Conservation (phyloP, 2,888 invertebrate genomes). For the Thelaira solivaga region DNA sequence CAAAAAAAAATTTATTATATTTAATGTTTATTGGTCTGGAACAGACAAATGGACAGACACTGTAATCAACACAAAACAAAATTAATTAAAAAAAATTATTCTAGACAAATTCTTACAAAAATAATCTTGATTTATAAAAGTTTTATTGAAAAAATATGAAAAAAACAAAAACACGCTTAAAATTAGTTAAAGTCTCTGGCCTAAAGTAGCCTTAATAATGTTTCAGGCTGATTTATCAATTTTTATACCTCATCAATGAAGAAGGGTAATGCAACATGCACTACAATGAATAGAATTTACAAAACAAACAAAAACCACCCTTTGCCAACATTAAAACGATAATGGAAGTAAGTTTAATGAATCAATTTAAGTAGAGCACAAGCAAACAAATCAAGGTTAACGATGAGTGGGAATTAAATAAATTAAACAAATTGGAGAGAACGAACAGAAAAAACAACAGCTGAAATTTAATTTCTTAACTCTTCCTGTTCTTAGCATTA, state of each 20-base stretch:
- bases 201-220: too few species aligned
- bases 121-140: too few species aligned
- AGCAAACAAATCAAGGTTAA: background rate
- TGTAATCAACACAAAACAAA: background rate
- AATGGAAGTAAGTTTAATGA: background rate
- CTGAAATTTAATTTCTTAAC: constrained; percentile 36
- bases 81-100: background rate
- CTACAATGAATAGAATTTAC: background rate
- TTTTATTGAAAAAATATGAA: too few species aligned
- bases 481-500: constrained; percentile 47
- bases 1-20: constrained; percentile 12
- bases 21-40: constrained; percentile 50
- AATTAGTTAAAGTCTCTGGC: too few species aligned
- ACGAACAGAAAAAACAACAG: background rate
- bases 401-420: background rate
- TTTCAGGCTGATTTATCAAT: too few species aligned
- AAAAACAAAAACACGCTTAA: too few species aligned
- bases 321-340: background rate
- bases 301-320: background rate
- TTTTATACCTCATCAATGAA: too few species aligned
- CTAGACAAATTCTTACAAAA: too few species aligned
- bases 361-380: constrained; percentile 15
- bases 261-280: too few species aligned
- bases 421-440: background rate
- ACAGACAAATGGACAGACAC: constrained; percentile 20